Conservation (phyloP, 37 sponge, comb jelly and placozoan genomes). For the Mnemiopsis leidyi region DNA sequence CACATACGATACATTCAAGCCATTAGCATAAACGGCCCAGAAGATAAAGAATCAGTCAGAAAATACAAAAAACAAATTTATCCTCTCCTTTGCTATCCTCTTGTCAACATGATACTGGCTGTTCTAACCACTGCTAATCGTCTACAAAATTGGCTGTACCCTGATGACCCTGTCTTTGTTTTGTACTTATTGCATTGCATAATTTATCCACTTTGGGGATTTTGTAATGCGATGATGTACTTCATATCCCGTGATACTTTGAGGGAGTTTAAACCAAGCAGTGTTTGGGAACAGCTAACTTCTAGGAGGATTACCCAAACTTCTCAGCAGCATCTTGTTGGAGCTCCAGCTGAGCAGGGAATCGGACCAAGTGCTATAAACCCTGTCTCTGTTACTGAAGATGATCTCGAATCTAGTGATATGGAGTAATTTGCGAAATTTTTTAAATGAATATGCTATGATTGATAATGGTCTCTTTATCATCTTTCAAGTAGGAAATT, state of each 20-base stretch:
- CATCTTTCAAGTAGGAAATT: too few species aligned
- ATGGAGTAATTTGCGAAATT: too few species aligned
- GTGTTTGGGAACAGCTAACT: not conserved
- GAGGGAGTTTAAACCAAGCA: not conserved
- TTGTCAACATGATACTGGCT: slow-evolving; percentile 21
- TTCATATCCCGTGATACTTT: not conserved
- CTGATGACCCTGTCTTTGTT: not conserved
- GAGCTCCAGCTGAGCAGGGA: too few species aligned
- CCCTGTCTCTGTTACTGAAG: too few species aligned
- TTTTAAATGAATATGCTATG: too few species aligned
- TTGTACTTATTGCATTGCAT: slow-evolving; percentile 25
- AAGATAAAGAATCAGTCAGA: not conserved
- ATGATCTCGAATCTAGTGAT: too few species aligned
- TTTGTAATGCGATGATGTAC: slow-evolving; percentile 19
- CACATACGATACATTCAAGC: not conserved
- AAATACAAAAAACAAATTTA: not conserved
- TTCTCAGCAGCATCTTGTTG: too few species aligned
- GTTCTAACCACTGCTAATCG: not conserved
- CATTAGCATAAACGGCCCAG: not conserved
- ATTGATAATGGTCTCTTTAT: too few species aligned
- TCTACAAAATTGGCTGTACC: slow-evolving; percentile 6
- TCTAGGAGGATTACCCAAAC: not conserved
- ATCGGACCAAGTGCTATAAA: too few species aligned
- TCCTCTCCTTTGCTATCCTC: slow-evolving; percentile 29
- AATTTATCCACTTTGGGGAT: slow-evolving; percentile 47